Conservation (phyloP, 1,140 invertebrate genomes). For the Saccostrea cuccullata region DNA sequence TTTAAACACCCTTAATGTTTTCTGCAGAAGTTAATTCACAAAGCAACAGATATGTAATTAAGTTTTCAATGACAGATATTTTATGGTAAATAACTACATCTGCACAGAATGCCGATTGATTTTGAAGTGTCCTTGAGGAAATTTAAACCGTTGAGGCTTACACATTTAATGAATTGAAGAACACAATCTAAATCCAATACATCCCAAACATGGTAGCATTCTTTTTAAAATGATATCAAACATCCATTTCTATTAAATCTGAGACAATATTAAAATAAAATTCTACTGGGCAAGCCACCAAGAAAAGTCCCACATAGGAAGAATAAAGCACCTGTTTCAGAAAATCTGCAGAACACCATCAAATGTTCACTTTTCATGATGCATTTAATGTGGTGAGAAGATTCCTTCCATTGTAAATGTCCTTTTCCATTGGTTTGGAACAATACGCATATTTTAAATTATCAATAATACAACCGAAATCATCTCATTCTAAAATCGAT, state of each 20-base stretch:
- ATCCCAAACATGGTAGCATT: background rate
- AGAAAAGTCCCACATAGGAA: conserved; percentile 22
- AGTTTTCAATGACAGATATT: background rate
- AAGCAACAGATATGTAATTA: conserved; percentile 18
- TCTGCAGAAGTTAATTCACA: conserved; percentile 19
- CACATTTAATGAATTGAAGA: background rate
- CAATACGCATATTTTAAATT: conserved; percentile 20
- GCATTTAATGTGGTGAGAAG: conserved; percentile 12
- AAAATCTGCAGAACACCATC: background rate
- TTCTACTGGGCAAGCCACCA: conserved; percentile 6
- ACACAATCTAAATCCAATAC: background rate
- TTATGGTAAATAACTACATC: conserved; percentile 13
- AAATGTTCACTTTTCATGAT: conserved; percentile 1
- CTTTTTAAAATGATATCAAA: background rate
- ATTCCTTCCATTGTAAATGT: conserved; percentile 16
- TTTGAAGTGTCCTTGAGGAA: conserved; percentile 7
- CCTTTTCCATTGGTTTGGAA: conserved; percentile 2
- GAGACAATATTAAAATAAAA: background rate
- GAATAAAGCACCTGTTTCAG: conserved; percentile 17
- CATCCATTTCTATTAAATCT: background rate
- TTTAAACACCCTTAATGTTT: conserved; percentile 23
- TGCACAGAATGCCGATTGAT: background rate
- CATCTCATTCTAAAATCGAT: conserved; percentile 8
- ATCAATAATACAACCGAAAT: conserved; percentile 6
- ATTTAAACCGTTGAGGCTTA: background rate